Conservation (phyloP, 2,797 vertebrate genomes). For the Euthynnus affinis region DNA sequence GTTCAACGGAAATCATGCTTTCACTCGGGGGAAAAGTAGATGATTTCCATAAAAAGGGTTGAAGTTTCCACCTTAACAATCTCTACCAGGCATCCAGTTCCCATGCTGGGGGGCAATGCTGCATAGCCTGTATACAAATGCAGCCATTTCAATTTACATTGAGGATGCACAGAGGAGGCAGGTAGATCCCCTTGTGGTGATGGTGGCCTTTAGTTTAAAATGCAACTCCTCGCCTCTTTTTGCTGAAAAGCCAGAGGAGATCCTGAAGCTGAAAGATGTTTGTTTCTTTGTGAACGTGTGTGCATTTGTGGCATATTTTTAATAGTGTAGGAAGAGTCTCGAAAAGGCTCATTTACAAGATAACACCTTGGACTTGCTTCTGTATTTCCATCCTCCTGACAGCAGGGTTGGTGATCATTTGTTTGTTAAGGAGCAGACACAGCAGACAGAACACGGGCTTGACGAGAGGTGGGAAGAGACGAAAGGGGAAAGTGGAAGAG, state of each 20-base stretch:
- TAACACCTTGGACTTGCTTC: slow-evolving; percentile 49
- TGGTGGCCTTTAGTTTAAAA: slow-evolving; percentile 70
- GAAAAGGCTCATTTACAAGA: slow-evolving; percentile 51
- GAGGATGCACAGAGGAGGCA: slow-evolving; percentile 53
- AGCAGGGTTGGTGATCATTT: slow-evolving; percentile 77
- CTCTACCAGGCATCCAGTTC: slow-evolving; percentile 49
- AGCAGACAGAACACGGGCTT: slow-evolving; percentile 67
- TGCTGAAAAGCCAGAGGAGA: slow-evolving; percentile 22
- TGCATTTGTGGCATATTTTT: slow-evolving; percentile 4
- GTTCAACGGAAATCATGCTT: slow-evolving; percentile 49
- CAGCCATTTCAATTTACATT: slow-evolving; percentile 63
- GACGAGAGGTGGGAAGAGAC: slow-evolving; percentile 30
- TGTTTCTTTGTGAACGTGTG: slow-evolving; percentile 25
- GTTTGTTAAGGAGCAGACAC: slow-evolving; percentile 75
- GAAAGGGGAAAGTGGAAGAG: slow-evolving; percentile 26
- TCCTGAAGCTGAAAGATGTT: slow-evolving; percentile 9
- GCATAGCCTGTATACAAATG: slow-evolving; percentile 77
- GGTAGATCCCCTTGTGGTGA: slow-evolving; percentile 58
- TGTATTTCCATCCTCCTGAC: slow-evolving; percentile 41
- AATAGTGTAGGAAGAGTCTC: slow-evolving; percentile 14
- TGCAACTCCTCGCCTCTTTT: slow-evolving; percentile 42
- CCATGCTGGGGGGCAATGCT: slow-evolving; percentile 46
- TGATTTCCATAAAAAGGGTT: slow-evolving; percentile 68
- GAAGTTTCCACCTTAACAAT: slow-evolving; percentile 68
- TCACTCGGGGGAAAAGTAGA: slow-evolving; percentile 45